These are phyloP conservation scores for Polypedilum vanderplanki DNA, from an alignment of 1,140 invertebrate species.

Conservation along the genomic window DNA sequence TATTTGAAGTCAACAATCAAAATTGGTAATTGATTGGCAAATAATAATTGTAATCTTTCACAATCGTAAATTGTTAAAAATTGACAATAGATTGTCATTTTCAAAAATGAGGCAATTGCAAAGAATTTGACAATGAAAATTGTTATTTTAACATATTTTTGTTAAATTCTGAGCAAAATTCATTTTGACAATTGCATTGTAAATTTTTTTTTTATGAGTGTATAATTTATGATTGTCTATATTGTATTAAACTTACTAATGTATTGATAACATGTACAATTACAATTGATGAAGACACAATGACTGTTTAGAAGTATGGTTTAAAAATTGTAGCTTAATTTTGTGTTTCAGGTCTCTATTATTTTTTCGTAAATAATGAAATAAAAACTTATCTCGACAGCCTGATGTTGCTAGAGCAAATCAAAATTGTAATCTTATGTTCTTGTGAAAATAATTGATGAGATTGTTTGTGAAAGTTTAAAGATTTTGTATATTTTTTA, in stretches of 20 bases:
- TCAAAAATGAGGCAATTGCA: no score
- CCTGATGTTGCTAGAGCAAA: background rate
- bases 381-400: constrained; percentile 15
- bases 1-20: no score
- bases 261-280: background rate
- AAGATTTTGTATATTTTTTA: no score
- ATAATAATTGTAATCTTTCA: no score
- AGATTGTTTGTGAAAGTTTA: background rate
- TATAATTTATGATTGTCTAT: background rate
- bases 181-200: no score
- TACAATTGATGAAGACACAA: background rate
- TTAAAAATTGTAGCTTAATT: constrained; percentile 1
- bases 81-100: no score
- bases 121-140: no score
- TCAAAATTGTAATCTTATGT: background rate
- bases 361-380: background rate
- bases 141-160: no score
- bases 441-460: background rate
- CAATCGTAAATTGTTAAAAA: no score
- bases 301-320: background rate
- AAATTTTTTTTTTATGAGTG: no score
- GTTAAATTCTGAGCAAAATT: no score
- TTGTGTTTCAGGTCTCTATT: background rate
- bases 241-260: background rate
- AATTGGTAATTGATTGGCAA: no score